Base-by-base conservation (phyloP, 2,113 vertebrate genomes). In the Neogale vison region DNA sequence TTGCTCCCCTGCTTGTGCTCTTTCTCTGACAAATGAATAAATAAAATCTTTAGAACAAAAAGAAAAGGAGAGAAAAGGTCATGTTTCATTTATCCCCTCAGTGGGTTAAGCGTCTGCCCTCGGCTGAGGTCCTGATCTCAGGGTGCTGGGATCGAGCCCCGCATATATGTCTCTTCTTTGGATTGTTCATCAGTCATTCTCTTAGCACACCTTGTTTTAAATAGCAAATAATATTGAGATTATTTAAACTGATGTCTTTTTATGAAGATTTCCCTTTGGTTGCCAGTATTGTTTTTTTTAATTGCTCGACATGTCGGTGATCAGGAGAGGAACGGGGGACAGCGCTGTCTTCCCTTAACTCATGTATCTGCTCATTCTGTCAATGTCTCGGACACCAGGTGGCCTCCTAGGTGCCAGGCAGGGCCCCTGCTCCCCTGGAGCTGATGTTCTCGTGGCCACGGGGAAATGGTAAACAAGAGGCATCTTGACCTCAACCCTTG, bases 341-440 rank as follows among this genome's bases (percentile, higher is more conserved):
- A 36, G 39, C 13, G 50, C 39, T 6, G 26, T 59, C 50, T 79
- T 69, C 26, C 42, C 0, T 52, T 39, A 71, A 36, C 52, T 88
- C 45, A 0, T 17, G 3, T 45, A 6, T 20, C 4, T 24, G 39
- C 29, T 83, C 6, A 12, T 74, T 26, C 26, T 20, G 39, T 34
- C 1, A 63, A 13, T 0, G 2, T 69, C 10, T 26, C 7, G 3
- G 39, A 52, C 0, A 5, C 26, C 13, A 14, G 55, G 36, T 2
- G 0, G 59, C 26, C 21, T 34, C 67, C 63, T 21, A 20, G 39
- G 13, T 31, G 9, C 39, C 42, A 47, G 7, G 72, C 36, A 14
- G 15, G 50, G 79, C 34, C 47, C 8, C 85, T 39, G 57, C 2
- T 12, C 6, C 36, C 65, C 39, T 24, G 42, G 42, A 55, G 31